Evolutionary conservation across 2,797 vertebrate species (phyloP).

Genomic region (Spheniscus humboldti): DNA sequence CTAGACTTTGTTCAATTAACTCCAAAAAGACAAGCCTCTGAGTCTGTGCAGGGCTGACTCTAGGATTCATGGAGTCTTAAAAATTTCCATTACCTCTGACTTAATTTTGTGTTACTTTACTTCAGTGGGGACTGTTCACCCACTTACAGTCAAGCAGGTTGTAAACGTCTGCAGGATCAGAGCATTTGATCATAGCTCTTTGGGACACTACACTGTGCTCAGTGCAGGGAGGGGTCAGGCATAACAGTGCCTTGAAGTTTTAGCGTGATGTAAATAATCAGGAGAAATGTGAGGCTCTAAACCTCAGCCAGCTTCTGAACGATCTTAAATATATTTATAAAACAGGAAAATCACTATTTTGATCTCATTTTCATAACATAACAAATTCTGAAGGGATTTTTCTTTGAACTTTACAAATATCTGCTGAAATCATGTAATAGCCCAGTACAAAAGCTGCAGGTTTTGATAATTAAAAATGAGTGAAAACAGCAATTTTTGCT

Average conservation of each 20-base stretch:
- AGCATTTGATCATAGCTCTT: neutral
- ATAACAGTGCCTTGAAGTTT: neutral
- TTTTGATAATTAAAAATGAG: neutral
- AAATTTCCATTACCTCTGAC: neutral
- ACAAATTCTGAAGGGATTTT: neutral
- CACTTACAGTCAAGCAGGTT: neutral
- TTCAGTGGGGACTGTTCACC: neutral
- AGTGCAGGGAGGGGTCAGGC: neutral
- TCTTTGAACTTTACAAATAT: neutral
- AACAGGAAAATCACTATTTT: neutral
- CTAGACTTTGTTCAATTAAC: neutral
- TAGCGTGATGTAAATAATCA: neutral
- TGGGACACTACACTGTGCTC: neutral
- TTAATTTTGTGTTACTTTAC: neutral
- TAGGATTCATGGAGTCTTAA: neutral
- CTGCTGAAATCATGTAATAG: neutral
- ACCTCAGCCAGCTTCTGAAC: neutral
- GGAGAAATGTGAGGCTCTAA: neutral
- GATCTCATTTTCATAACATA: neutral
- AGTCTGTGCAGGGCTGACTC: neutral
- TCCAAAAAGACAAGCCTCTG: neutral
- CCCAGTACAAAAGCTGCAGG: neutral
- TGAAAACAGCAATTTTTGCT: neutral
- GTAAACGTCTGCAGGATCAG: neutral
- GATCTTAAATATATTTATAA: neutral